phyloP scores from a whole-genome alignment of 2,888 invertebrate species.

The Pogonocherus hispidulus region DNA sequence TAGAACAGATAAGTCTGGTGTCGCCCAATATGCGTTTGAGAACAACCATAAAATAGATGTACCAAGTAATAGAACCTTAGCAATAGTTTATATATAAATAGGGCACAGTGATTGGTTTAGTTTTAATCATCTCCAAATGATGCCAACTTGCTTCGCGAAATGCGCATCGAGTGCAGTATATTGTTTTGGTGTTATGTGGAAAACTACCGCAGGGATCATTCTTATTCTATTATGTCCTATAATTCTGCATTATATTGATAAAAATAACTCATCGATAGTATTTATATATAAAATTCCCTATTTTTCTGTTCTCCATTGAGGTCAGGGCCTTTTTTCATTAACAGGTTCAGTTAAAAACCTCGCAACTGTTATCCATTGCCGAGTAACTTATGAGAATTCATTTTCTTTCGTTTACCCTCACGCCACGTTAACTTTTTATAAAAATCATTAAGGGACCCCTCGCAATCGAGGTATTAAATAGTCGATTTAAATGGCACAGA shows the following conservation, averaged over 20 bases:
- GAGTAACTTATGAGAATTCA: neutral
- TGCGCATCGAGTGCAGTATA: too few species aligned
- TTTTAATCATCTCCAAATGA: too few species aligned
- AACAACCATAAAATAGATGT: too few species aligned
- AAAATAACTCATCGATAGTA: neutral
- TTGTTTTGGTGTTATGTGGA: too few species aligned
- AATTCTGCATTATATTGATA: neutral
- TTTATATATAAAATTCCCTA: neutral
- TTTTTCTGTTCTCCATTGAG: neutral
- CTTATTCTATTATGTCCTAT: too few species aligned
- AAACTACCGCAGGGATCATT: neutral
- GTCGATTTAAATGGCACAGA: conserved; percentile 17
- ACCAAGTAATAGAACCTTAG: too few species aligned
- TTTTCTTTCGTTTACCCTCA: neutral
- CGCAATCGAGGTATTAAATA: conserved; percentile 7
- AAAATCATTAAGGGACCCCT: conserved; percentile 22
- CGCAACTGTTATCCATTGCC: neutral
- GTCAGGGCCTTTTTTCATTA: neutral
- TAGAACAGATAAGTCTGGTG: too few species aligned
- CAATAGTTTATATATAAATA: too few species aligned
- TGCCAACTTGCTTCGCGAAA: too few species aligned
- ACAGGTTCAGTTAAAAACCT: neutral
- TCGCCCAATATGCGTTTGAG: too few species aligned
- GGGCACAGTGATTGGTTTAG: too few species aligned
- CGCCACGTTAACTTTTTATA: conserved; percentile 1